Evolutionary conservation across 2,888 invertebrate species (phyloP), one percentile per base, ranked within the genome.

Genomic region (Cheilosia grossa): DNA sequence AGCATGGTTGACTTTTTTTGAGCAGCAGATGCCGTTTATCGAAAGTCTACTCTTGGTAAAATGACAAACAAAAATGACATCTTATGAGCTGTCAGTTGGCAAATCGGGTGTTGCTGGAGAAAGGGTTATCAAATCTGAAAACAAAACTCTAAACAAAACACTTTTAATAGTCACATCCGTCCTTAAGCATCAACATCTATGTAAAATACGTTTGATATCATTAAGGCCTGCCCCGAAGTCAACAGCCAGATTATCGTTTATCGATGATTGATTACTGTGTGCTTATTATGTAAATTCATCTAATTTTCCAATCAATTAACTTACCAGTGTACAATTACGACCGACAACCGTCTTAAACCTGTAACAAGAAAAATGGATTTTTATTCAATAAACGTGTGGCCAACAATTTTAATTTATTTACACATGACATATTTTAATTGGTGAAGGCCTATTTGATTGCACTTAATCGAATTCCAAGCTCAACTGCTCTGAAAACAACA

Each of bases 261-360:
- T 19, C 49, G 21, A 17, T 47, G n/a, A 49, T 49, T 21, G 21
- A 49, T 49, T 5, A 27, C 53, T 56, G 56, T 24, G 58, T 69
- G 42, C 27, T 53, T 27, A 67, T 66, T 70, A 77, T 77, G 70
- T 58, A 21, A 82, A 77, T 78, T 33, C 30, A 69, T 47, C 44
- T 58, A 66, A 73, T 79, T 73, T 54, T 69, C 49, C 47, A 79
- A 74, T 79, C 79, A 79, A 74, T 83, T 83, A 74, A 83, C 82
- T 83, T 83, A 83, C 82, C 82, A 69, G 64, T 67, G 58, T 79
- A 47, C 79, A 64, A 79, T 69, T 74, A 51, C 53, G 73, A 73
- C 58, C 10, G 30, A 64, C 69, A 59, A 73, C 74, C 79, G 69
- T 64, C 44, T 82, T 69, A 83, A 74, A 83, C 82, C 82, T 83